Evolutionary conservation across 2,797 vertebrate genomes (phyloP).

Genomic region (Tachyglossus aculeatus): DNA sequence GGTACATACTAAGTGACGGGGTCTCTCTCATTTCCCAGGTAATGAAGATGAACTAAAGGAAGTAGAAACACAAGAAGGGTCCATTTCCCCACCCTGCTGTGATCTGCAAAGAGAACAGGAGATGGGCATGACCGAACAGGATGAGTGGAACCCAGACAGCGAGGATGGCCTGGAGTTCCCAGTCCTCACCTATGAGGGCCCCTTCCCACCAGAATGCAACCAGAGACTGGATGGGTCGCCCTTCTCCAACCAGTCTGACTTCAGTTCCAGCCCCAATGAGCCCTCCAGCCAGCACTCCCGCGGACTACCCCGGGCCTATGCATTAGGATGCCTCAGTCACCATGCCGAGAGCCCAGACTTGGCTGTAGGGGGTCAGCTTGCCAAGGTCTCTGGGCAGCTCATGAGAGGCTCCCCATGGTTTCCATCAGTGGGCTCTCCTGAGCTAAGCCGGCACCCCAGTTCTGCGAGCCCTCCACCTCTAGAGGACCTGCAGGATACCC

Average conservation of each 20-base stretch:
- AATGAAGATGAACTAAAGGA: constrained; percentile 6
- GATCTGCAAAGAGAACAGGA: constrained; percentile 32
- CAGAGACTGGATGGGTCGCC: no score
- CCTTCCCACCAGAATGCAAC: constrained; percentile 5
- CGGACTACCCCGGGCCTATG: constrained; percentile 37
- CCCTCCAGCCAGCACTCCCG: background rate
- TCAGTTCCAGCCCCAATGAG: constrained; percentile 12
- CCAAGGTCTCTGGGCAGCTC: background rate
- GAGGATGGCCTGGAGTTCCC: background rate
- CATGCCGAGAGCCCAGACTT: constrained; percentile 23
- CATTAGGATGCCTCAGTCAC: background rate
- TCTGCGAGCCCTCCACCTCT: constrained; percentile 28
- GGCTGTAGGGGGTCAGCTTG: constrained; percentile 23
- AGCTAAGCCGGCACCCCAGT: constrained; percentile 10
- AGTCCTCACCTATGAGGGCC: constrained; percentile 9
- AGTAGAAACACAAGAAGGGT: constrained; percentile 40
- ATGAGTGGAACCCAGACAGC: constrained; percentile 49
- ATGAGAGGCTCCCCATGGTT: accelerated
- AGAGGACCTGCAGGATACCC: constrained; percentile 30
- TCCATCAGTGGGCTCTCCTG: background rate
- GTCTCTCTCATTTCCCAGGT: constrained; percentile 46
- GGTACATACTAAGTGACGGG: background rate
- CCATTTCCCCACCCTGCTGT: constrained; percentile 41
- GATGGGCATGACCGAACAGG: constrained; percentile 56
- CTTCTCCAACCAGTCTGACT: constrained; percentile 36